phyloP scores from a whole-genome alignment of 2,888 invertebrate species.

The Lasioglossum oenotherae region DNA sequence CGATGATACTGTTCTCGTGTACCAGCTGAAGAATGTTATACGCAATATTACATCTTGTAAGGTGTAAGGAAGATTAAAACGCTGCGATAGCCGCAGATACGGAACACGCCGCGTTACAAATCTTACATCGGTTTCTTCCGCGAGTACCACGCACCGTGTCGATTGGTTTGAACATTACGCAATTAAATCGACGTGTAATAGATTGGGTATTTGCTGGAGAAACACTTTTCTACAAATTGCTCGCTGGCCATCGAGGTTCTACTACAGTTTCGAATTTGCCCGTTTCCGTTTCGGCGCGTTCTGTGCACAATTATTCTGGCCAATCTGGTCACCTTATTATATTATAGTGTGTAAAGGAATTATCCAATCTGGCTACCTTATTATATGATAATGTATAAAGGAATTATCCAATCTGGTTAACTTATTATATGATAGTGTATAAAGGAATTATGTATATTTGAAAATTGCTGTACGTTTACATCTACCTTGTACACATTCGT shows the following conservation, averaged over 20 bases:
- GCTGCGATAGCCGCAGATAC: slow-evolving; percentile 23
- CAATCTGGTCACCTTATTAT: not conserved
- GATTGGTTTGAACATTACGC: slow-evolving; percentile 20
- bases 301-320: not conserved
- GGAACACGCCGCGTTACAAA: slow-evolving; percentile 10
- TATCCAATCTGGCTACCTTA: too few species aligned
- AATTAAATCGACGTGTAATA: slow-evolving; percentile 24
- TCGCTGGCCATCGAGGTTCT: not conserved
- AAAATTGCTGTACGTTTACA: too few species aligned
- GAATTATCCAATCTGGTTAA: not conserved
- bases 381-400: not conserved
- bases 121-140: not conserved
- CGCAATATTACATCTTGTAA: slow-evolving; percentile 49
- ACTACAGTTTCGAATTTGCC: not conserved
- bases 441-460: not conserved
- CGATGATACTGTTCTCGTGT: slow-evolving; percentile 27
- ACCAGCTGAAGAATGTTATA: slow-evolving; percentile 22
- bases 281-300: not conserved
- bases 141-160: not conserved
- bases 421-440: not conserved
- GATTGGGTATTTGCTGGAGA: not conserved
- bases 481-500: too few species aligned
- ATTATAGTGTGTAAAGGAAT: not conserved
- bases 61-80: slow-evolving; percentile 50
- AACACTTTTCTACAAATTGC: slow-evolving; percentile 21